Conservation (phyloP, 2,113 vertebrate species). For the Mastomys natalensis region DNA sequence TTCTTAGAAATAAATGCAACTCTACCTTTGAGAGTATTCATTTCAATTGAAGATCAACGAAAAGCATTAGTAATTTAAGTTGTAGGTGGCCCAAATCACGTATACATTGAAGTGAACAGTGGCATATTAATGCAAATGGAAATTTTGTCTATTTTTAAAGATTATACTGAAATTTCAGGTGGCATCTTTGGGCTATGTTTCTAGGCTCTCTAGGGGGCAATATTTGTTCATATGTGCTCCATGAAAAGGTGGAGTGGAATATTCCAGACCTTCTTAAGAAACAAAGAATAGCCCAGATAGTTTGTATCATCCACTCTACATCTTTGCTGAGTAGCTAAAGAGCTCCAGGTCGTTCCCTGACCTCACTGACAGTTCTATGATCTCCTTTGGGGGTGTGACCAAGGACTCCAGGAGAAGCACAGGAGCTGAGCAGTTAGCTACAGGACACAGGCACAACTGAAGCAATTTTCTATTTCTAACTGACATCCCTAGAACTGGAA, state of each 20-base stretch:
- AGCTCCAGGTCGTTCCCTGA: not conserved
- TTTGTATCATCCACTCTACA: not conserved
- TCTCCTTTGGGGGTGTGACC: not conserved
- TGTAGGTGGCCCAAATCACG: not conserved
- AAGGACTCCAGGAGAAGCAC: not conserved
- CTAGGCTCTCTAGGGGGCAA: not conserved
- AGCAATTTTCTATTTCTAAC: conserved; percentile 49
- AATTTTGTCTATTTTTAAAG: not conserved
- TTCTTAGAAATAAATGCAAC: not conserved
- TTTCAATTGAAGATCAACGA: conserved; percentile 18
- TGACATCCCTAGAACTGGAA: not conserved
- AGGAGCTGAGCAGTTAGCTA: not conserved
- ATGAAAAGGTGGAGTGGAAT: conserved; percentile 2
- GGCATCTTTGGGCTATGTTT: not conserved
- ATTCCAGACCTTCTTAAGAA: not conserved
- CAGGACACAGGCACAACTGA: not conserved
- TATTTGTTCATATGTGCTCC: not conserved
- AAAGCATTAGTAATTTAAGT: not conserved
- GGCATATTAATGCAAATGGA: not conserved
- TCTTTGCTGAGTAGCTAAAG: not conserved
- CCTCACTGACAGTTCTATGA: not conserved
- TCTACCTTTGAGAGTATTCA: not conserved
- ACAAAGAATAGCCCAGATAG: not conserved
- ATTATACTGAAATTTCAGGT: not conserved
- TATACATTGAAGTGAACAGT: conserved; percentile 16